Conservation (phyloP, 1,140 invertebrate genomes). For the Gryon sp. region DNA sequence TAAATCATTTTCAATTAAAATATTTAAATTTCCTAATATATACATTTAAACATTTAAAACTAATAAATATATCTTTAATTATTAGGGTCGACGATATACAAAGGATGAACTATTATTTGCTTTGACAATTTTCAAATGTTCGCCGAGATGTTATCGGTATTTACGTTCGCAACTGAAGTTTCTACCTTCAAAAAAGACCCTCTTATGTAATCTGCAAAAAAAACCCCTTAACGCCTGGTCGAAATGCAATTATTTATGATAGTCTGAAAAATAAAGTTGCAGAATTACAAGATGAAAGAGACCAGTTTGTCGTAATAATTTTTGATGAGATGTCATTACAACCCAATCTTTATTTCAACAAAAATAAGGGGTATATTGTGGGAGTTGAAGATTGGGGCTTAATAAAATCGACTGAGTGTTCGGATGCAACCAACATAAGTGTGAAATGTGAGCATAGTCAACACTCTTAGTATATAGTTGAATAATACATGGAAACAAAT, state of each 20-base stretch:
- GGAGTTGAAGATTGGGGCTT: conserved; percentile 34
- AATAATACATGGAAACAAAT: too few relatives aligned
- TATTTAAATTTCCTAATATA: too few relatives aligned
- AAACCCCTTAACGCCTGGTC: conserved; percentile 5
- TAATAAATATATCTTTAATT: too few relatives aligned
- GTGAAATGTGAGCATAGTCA: too few relatives aligned
- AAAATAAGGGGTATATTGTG: conserved; percentile 15
- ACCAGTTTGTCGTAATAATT: conserved; percentile 5
- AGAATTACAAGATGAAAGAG: background rate
- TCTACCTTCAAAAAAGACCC: conserved; percentile 9
- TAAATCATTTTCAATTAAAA: too few relatives aligned
- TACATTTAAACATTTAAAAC: too few relatives aligned
- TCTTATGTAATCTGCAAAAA: background rate
- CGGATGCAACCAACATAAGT: too few relatives aligned
- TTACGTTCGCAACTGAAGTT: background rate
- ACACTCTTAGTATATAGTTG: too few relatives aligned
- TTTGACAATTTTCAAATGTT: too few relatives aligned
- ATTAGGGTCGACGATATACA: conserved; percentile 3
- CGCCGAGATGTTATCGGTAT: conserved; percentile 3
- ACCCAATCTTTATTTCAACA: conserved; percentile 8
- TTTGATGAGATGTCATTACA: conserved; percentile 15
- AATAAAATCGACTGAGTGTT: too few relatives aligned
- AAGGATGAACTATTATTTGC: conserved; percentile 1
- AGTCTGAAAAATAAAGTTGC: conserved; percentile 3
- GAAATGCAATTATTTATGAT: conserved; percentile 14